Evolutionary conservation across 2,888 invertebrate genomes (phyloP).

Genomic region (Invenusta paracnida): DNA sequence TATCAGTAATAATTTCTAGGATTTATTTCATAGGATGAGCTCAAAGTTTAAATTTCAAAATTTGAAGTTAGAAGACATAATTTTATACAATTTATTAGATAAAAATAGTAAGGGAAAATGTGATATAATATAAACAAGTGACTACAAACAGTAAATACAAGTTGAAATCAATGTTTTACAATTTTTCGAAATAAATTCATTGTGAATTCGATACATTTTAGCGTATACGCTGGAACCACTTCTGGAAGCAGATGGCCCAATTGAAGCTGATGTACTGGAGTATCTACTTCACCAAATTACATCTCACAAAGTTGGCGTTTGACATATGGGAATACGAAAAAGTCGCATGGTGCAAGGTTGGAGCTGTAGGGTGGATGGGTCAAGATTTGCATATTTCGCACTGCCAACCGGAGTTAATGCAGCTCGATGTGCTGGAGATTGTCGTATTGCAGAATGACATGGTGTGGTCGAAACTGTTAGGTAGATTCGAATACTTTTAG

Average conservation of each 20-base stretch:
- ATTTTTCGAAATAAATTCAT: not conserved
- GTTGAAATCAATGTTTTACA: not conserved
- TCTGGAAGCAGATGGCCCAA: not conserved
- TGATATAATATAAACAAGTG: not conserved
- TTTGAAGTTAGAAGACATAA: not conserved
- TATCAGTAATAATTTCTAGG: not conserved
- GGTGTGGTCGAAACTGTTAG: not conserved
- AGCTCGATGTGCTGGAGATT: constrained; percentile 5
- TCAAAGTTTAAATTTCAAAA: not conserved
- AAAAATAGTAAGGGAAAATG: too few species aligned
- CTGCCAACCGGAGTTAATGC: not conserved
- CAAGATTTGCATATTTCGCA: not conserved
- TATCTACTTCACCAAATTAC: too few species aligned
- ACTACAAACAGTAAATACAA: not conserved
- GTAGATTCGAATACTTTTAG: not conserved
- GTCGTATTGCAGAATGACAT: constrained; percentile 17
- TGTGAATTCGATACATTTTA: not conserved
- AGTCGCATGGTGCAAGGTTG: constrained; percentile 1
- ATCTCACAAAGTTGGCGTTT: not conserved
- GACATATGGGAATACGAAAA: not conserved
- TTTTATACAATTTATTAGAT: too few species aligned
- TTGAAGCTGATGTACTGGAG: too few species aligned
- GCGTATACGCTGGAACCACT: not conserved
- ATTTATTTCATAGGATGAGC: not conserved
- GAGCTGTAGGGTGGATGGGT: constrained; percentile 16